These are phyloP conservation scores for Sigmodon hispidus DNA, from an alignment of 2,113 vertebrate genomes.

Conservation along the genomic window DNA sequence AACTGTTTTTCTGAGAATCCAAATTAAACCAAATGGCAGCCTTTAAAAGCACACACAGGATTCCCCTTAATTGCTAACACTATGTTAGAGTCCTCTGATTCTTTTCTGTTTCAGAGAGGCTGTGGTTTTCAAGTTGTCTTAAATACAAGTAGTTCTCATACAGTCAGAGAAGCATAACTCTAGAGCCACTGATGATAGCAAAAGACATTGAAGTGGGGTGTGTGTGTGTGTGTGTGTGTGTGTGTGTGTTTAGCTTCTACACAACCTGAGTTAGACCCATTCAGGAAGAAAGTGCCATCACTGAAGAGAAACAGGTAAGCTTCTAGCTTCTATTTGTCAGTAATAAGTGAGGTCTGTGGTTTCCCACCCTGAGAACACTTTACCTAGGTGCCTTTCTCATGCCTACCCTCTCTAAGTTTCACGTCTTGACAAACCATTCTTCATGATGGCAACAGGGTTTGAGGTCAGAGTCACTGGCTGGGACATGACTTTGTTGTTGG, in stretches of 20 bases:
- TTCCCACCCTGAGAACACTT: constrained; percentile 10
- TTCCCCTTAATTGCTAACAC: constrained; percentile 24
- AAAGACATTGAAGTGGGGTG: not conserved
- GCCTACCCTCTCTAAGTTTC: not conserved
- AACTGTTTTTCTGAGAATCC: constrained; percentile 71
- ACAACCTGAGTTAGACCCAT: not conserved
- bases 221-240: no score
- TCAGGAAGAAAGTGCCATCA: not conserved
- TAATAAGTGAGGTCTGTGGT: constrained; percentile 49
- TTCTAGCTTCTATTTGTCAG: constrained; percentile 40
- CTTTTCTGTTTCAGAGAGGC: not conserved
- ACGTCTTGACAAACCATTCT: constrained; percentile 28
- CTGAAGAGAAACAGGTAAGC: not conserved
- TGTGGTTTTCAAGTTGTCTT: constrained; percentile 1
- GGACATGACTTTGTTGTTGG: constrained; percentile 54
- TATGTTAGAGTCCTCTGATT: not conserved
- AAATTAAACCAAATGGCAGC: constrained; percentile 47
- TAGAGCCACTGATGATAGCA: not conserved
- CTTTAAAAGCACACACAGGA: constrained; percentile 37
- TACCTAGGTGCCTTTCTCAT: constrained; percentile 39
- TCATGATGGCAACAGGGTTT: constrained; percentile 26
- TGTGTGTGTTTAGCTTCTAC: fast-evolving
- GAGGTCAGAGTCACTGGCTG: constrained; percentile 52
- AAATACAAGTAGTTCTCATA: not conserved
- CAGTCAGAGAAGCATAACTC: not conserved